Conservation (phyloP, 2,113 vertebrate genomes). For the Plotosus lineatus region DNA sequence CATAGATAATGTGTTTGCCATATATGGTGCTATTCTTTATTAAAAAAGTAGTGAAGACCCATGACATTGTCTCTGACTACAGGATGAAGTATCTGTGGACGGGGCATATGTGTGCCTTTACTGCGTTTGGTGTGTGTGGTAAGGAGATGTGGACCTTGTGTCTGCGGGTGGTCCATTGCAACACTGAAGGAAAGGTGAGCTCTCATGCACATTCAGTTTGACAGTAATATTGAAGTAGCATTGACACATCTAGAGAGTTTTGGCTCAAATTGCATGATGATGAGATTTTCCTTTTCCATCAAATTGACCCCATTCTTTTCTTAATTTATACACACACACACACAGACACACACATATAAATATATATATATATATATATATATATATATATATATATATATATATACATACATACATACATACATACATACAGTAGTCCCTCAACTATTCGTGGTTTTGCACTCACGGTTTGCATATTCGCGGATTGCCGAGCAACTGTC, state of each 20-base stretch:
- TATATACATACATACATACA: too few relatives aligned
- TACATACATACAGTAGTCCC: too few relatives aligned
- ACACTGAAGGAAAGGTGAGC: conserved; percentile 66
- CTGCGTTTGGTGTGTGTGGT: conserved; percentile 87
- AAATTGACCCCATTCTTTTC: not conserved
- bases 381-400: too few relatives aligned
- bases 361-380: too few relatives aligned
- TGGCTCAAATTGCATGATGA: conserved; percentile 1
- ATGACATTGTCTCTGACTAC: conserved; percentile 43
- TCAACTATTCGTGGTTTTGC: too few relatives aligned
- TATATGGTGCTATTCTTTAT: conserved; percentile 14
- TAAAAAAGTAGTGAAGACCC: not conserved
- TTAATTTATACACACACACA: too few relatives aligned
- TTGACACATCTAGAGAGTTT: not conserved
- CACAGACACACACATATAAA: too few relatives aligned
- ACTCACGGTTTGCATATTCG: too few relatives aligned
- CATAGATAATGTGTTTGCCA: conserved; percentile 22
- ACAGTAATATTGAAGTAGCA: not conserved
- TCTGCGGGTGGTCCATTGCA: conserved; percentile 74
- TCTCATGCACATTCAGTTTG: not conserved
- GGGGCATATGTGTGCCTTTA: conserved; percentile 92
- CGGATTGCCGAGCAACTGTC: too few relatives aligned
- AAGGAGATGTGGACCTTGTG: conserved; percentile 79
- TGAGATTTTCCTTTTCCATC: not conserved
- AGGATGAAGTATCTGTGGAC: conserved; percentile 99